Evolutionary conservation across 1,140 invertebrate species (phyloP), one percentile per base, ranked within the genome.

Genomic region (Luehdorfia chinensis): DNA sequence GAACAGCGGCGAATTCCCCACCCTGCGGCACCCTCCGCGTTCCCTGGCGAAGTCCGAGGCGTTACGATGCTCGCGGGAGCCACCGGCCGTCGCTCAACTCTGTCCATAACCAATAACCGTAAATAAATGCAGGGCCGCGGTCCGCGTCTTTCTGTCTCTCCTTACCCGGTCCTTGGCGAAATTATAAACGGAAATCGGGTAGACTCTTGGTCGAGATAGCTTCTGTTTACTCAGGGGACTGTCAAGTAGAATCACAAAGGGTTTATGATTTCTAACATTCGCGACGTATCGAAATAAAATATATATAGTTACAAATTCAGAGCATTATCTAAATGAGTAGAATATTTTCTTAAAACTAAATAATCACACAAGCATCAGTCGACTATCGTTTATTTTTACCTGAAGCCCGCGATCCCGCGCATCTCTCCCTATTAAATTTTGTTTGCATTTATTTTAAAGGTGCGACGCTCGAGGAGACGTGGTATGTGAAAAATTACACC

Each of bases 401-500:
- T 76, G 77, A 80, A 75, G 75, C 62, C 50, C 67, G 81, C 78
- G 70, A 83, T 81, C 78, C 79, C 62, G 83, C 72, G 80, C 83
- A 86, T 86, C 83, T 86, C 78, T 83, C 83, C 79, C 80, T 86
- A 86, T 86, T 86, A 86, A 84, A 84, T 84, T 86, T 84, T 84
- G 79, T 86, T 84, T 86, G 83, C 83, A 84, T 86, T 86, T 86
- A 83, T 86, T 86, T 86, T 83, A 83, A 86, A 84, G 83, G 83
- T 86, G 83, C 77, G 79, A 80, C 76, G 76, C 74, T 71, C 76
- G 74, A 71, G 59, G 55, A 73, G 76, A 77, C 71, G 68, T 76
- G 83, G 83, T 84, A 86, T 86, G 83, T 86, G 83, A 86, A 84
- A 86, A 86, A 86, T 86, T 86, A 86, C 83, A 86, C 83, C 80